These are phyloP conservation scores for Aradophagus sp. DNA, from an alignment of 1,140 invertebrate genomes.

Conservation along the genomic window DNA sequence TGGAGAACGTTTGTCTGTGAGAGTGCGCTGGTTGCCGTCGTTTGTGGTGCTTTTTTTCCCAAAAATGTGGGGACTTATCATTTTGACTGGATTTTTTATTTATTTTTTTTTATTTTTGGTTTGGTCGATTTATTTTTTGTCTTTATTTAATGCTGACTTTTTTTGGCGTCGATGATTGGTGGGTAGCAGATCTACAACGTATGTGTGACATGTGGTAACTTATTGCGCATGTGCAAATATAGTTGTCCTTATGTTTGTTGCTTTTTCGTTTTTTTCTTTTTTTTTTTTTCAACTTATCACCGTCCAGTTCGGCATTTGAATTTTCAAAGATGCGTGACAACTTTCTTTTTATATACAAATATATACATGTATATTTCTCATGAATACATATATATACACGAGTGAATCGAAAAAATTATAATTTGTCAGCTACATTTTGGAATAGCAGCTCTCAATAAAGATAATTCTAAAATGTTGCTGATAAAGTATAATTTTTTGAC, in stretches of 20 bases:
- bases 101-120: slow-evolving; percentile 34
- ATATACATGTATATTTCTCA: no score
- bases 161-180: slow-evolving; percentile 61
- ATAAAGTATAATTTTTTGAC: no score
- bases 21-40: slow-evolving; percentile 72
- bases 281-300: slow-evolving; percentile 10
- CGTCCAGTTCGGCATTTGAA: slow-evolving; percentile 30
- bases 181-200: slow-evolving; percentile 71
- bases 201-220: slow-evolving; percentile 67
- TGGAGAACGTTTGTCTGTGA: slow-evolving; percentile 75
- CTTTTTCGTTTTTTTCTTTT: slow-evolving; percentile 45
- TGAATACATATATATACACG: no score
- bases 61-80: slow-evolving; percentile 34
- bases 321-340: slow-evolving; percentile 52
- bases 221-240: slow-evolving; percentile 39
- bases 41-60: slow-evolving; percentile 61
- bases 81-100: no score
- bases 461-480: no score
- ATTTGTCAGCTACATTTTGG: no score
- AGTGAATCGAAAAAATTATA: no score
- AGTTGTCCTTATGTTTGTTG: slow-evolving; percentile 7
- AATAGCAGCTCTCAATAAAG: no score
- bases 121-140: slow-evolving; percentile 32
- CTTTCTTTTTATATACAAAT: no score
- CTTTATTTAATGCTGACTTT: slow-evolving; percentile 18